These are phyloP conservation scores for Gambusia affinis DNA, from an alignment of 2,113 vertebrate genomes.

Conservation along the genomic window DNA sequence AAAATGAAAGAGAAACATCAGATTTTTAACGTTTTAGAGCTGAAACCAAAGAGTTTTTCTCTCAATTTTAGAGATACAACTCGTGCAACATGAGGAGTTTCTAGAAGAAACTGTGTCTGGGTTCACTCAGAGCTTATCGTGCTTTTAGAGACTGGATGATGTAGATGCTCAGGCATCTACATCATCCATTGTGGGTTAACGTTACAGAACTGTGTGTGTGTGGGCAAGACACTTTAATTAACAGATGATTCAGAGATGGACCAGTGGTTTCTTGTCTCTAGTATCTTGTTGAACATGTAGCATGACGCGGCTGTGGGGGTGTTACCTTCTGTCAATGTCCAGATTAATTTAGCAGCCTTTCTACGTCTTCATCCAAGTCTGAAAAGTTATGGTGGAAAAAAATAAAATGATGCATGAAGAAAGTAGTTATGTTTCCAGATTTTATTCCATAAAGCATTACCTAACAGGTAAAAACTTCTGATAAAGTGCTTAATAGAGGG, in stretches of 20 bases:
- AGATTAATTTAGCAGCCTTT: neutral
- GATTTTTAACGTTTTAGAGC: neutral
- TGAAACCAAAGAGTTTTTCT: neutral
- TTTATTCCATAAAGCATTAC: neutral
- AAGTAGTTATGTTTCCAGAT: neutral
- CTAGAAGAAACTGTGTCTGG: neutral
- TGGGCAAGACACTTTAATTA: neutral
- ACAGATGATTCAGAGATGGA: neutral
- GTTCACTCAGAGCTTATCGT: neutral
- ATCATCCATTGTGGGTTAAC: neutral
- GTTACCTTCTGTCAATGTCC: neutral
- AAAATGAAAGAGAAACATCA: neutral
- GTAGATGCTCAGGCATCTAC: no score
- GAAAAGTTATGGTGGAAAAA: neutral
- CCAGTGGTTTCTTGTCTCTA: neutral
- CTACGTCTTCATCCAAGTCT: neutral
- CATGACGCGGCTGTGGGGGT: neutral
- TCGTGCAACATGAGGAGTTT: neutral
- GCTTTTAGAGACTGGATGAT: neutral
- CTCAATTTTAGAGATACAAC: neutral
- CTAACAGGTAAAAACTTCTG: neutral
- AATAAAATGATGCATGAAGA: neutral
- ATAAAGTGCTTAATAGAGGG: neutral
- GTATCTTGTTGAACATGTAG: neutral
- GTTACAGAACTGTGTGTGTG: neutral